Evolutionary conservation across 2,888 invertebrate species (phyloP), one percentile per base, ranked within the genome.

Genomic region (Furcula furcula): DNA sequence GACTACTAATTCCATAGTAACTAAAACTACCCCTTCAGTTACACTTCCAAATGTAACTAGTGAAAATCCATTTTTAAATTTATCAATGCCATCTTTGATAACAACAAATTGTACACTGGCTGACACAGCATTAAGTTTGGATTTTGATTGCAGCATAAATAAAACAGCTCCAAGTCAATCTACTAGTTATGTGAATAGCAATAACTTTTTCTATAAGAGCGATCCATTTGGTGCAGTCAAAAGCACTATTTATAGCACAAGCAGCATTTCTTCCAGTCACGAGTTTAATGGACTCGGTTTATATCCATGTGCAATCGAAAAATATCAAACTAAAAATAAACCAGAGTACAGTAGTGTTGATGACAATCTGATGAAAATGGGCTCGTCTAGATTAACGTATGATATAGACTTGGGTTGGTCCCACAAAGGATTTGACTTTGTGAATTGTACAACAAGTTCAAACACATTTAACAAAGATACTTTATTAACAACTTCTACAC

Each of bases 321-420:
- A 86, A 54, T 88, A 85, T 55, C 44, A 77, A 4, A 58, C 77
- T 3, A 88, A 88, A 66, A 84, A 66, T 48, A 88, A 88, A 66
- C 26, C 80, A 1, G 87, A 88, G 29, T 85, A 68, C 44, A 47
- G 73, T 23, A 82, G 77, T 54, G 75, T 87, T 11, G 88, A 88
- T 51, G 88, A 88, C 29, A 86, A 76, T 53, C 62, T 88, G 14
- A 87, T 87, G 83, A 88, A 88, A 66, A 83, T 86, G 30, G 83
- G 80, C 1, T 80, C 84, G 3, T 85, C 87, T 5, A 70, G 88
- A 55, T 64, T 88, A 50, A 87, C 88, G 1, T 88, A 88, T 37
- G 88, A 88, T 42, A 87, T 88, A 46, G 88, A 88, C 46, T 68
- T 88, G 25, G 88, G 88, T 7, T 88, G 88, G 88, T 86, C 88